Evolutionary conservation across 2,113 vertebrate species (phyloP), one percentile per base, ranked within the genome.

Genomic region (Arenaria interpres): DNA sequence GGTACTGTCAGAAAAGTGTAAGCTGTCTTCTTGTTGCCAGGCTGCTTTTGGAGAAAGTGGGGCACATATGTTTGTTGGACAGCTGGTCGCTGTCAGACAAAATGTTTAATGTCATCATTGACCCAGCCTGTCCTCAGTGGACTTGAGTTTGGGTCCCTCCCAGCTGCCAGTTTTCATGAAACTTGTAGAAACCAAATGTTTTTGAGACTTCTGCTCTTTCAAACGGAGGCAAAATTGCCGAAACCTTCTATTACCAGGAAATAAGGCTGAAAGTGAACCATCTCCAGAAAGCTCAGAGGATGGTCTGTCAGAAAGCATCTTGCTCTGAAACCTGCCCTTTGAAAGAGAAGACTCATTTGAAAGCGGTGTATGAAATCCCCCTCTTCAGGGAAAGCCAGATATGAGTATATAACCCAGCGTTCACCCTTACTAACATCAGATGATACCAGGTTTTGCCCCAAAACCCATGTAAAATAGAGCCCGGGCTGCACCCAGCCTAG

Each of bases 31-130:
- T 45, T 22, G 37, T 2, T 60, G 67, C 82, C 71, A 75, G 79
- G 67, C 51, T 88, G 67, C 67, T 92, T 72, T 51, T 63, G 82
- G 15, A 76, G 71, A 92, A 96, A 85, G 75, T 79, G 89, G 89
- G 91, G 57, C 86, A 90, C 32, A 6, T 15, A 64, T 54, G n/a
- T 35, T 74, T 54, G 51, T 28, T 63, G 86, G 79, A 66, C 93
- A 94, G 93, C 66, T 88, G 82, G 48, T 64, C 1, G 8, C 95
- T 92, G 80, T 92, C 91, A 88, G 30, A 73, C 41, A 28, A 35
- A 51, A 84, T 28, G 68, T 12, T 6, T 56, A 77, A 57, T 39
- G 51, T 39, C 59, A 73, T 33, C 2, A 1, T 9, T 84, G 80
- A 48, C 73, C 73, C 60, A 63, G n/a, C 10, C 63, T 28, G n/a